Evolutionary conservation across 2,113 vertebrate genomes (phyloP).

Genomic region (Myotis brandtii): DNA sequence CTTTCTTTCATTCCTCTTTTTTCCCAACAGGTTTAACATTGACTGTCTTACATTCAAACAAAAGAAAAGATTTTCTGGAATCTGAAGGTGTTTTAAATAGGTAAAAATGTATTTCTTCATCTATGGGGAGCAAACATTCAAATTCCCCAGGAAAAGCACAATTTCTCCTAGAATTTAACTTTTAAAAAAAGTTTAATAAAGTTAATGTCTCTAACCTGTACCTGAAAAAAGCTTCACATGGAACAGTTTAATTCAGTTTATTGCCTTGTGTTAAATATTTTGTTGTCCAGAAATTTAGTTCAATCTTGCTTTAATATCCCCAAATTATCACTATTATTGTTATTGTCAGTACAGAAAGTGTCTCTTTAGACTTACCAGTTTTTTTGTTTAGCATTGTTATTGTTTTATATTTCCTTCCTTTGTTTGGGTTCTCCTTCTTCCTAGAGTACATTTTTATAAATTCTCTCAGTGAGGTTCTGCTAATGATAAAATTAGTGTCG

Average conservation of each 20-base stretch:
- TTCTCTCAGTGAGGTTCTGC: background rate
- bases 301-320: background rate
- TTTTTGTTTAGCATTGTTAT: background rate
- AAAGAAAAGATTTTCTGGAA: constrained; percentile 77
- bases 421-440: constrained; percentile 9
- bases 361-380: background rate
- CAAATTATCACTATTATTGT: background rate
- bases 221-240: constrained; percentile 23
- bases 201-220: background rate
- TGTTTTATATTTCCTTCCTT: background rate
- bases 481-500: constrained; percentile 48
- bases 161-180: constrained; percentile 42
- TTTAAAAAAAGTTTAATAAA: background rate
- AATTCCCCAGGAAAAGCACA: background rate
- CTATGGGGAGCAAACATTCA: background rate
- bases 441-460: background rate
- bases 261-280: background rate
- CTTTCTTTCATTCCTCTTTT: constrained; percentile 40
- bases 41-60: constrained; percentile 75
- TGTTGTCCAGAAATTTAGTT: constrained; percentile 25
- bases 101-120: constrained; percentile 73
- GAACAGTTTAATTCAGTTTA: background rate
- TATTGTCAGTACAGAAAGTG: background rate
- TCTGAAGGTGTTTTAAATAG: constrained; percentile 77
- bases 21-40: constrained; percentile 83